Base-by-base conservation (phyloP, 1,140 invertebrate genomes). In the Ridgeia piscesae region DNA sequence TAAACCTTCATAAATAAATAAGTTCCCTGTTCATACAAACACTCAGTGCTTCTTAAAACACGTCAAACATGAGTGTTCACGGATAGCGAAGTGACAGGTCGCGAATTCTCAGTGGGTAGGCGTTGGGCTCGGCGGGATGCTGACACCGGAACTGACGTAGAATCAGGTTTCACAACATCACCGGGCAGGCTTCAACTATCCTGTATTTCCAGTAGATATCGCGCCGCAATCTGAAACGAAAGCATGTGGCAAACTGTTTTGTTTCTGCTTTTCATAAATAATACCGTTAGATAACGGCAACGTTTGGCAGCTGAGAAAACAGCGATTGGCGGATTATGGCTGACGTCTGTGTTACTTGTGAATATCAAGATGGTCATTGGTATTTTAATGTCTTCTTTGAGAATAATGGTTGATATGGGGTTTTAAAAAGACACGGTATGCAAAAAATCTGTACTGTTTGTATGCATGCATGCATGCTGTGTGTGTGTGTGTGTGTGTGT, bases 171-270 rank as follows among this genome's bases (percentile, higher is more conserved):
- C 58, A 77, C 58, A 77, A 77, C 58, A 77, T 77, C 27, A 77
- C 58, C 2, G 58, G 27, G 58, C 58, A 17, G 27, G 17, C 58
- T 77, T 77, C 58, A 77, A 77, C 58, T 77, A 77, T 77, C 48
- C 58, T 77, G 58, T 77, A 77, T 77, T 77, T 77, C 58, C 58
- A 77, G 58, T 77, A 77, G 58, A 77, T 77, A 77, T 77, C 58
- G 58, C 27, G 58, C 11, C 58, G 58, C 58, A 77, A 77, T 77
- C 27, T 77, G 58, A 77, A 34, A 35, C 35, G 89, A 34, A 90
- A 33, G 33, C 35, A 35, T 34, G 89, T 90, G 33, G 89, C 34
- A 90, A 21, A 33, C 89, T 90, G 89, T 35, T 90, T 35, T 90
- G 89, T 90, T 90, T 90, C 31, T 90, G 17, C 8, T 34, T 21